phyloP scores from a whole-genome alignment of 1,140 invertebrate species.

The Campodea augens region DNA sequence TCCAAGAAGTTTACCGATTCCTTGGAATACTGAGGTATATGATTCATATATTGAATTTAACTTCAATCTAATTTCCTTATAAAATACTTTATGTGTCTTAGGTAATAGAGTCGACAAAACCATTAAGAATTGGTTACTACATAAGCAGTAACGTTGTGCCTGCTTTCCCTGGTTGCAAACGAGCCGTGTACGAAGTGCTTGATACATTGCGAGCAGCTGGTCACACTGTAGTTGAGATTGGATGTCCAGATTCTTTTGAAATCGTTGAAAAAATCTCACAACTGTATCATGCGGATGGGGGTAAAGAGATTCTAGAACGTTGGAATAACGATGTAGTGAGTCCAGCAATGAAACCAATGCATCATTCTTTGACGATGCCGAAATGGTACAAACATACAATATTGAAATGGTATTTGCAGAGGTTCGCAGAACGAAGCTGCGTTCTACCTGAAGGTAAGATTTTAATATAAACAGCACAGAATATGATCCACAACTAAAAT shows the following conservation, averaged over 20 bases:
- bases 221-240: slow-evolving; percentile 11
- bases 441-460: too few relatives aligned
- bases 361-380: too few relatives aligned
- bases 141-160: slow-evolving; percentile 15
- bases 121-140: slow-evolving; percentile 17
- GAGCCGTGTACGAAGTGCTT: slow-evolving; percentile 15
- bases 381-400: too few relatives aligned
- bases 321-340: background rate
- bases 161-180: slow-evolving; percentile 14
- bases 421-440: too few relatives aligned
- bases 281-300: background rate
- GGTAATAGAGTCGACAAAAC: slow-evolving; percentile 1
- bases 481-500: too few relatives aligned
- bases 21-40: slow-evolving; percentile 14
- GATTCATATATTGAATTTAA: background rate
- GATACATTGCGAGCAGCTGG: slow-evolving; percentile 13
- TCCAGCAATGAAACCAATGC: too few relatives aligned
- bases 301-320: background rate
- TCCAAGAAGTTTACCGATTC: slow-evolving; percentile 10
- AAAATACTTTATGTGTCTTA: slow-evolving; percentile 3
- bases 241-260: background rate
- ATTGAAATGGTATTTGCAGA: too few relatives aligned
- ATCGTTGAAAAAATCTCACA: background rate
- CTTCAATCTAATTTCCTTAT: too few relatives aligned
- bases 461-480: too few relatives aligned